Evolutionary conservation across 2,888 invertebrate genomes (phyloP), one percentile per base, ranked within the genome.

Genomic region (Catocala sponsa): DNA sequence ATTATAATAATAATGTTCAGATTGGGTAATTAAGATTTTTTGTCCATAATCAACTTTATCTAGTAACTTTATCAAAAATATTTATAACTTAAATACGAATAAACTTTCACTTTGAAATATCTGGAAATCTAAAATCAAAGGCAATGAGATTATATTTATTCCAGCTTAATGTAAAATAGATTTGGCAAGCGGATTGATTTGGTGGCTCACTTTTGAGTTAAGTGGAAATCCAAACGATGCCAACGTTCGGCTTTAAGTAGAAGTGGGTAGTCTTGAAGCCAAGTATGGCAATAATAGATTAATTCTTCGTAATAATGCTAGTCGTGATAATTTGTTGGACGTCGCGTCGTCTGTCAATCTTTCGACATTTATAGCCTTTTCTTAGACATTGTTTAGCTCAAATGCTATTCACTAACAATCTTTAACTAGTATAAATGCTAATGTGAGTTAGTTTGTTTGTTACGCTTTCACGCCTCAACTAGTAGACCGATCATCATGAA

Each of bases 111-210:
- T 12, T 41, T 47, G 15, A 43, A 11, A 33, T 6, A n/a, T 13
- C n/a, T 7, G 4, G 1, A 11, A 5, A 9, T 25, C n/a, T 35
- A 41, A 25, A 48, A 41, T 9, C 10, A 46, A 41, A 46, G 2
- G 1, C 12, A 6, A 55, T 52, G 33, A 41, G 53, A 25, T 63
- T 15, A 58, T 41, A 55, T 56, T 53, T 59, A 59, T 48, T 46
- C 49, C 43, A 59, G 25, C 59, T 53, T 63, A 63, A 74, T 70
- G 55, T 58, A 41, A 63, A 74, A 66, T 59, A 74, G 57, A 74
- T 74, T 72, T 74, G 59, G 58, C 66, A 54, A 63, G 60, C 32
- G 57, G 46, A 70, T 70, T 60, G 58, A 74, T 72, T 60, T 56
- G 70, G 43, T 74, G 50, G 55, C 13, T 52, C 53, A 55, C 44